Base-by-base conservation (phyloP, 1,140 invertebrate genomes). In the Chymomyza costata region DNA sequence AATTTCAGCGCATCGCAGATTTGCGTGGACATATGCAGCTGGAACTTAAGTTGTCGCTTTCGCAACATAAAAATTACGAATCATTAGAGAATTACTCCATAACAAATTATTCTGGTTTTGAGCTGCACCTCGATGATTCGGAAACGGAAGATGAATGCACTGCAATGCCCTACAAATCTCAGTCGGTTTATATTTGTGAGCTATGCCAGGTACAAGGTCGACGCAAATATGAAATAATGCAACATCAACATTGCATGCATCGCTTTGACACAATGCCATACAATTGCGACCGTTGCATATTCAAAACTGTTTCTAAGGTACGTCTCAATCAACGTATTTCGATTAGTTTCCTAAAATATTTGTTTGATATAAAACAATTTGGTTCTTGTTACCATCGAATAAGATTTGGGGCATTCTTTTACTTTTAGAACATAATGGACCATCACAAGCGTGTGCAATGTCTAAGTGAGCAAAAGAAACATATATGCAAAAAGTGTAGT, bases 401-500 rank as follows among this genome's bases (percentile, higher is more conserved):
- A n/a, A n/a, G n/a, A n/a, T n/a, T n/a, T n/a, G n/a, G n/a, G n/a
- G n/a, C n/a, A n/a, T n/a, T n/a, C n/a, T n/a, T n/a, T n/a, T n/a
- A n/a, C n/a, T 45, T 57, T 28, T 25, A 52, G 47, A 40, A 56
- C 19, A 19, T 64, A 10, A 17, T 64, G 14, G 48, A 43, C 2
- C 32, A 59, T 31, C 61, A 64, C 14, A 28, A 35, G 8, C 16
- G 32, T 5, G 50, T 45, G 11, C 61, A 54, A 31, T 64, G 61
- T 21, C 21, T 17, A 30, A 64, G 59, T 21, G 17, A 6, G 2
- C 43, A 64, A 21, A 64, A 64, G 32, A 10, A 45, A 15, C 84
- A 47, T 60, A 14, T 73, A 37, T 88, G 87, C 64, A 68, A 84
- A 17, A 76, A 64, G 3, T 88, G 87, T 54, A 76, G 68, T 15